Evolutionary conservation across 2,888 invertebrate species (phyloP), one percentile per base, ranked within the genome.

Genomic region (Lordiphosa fenestrarum): DNA sequence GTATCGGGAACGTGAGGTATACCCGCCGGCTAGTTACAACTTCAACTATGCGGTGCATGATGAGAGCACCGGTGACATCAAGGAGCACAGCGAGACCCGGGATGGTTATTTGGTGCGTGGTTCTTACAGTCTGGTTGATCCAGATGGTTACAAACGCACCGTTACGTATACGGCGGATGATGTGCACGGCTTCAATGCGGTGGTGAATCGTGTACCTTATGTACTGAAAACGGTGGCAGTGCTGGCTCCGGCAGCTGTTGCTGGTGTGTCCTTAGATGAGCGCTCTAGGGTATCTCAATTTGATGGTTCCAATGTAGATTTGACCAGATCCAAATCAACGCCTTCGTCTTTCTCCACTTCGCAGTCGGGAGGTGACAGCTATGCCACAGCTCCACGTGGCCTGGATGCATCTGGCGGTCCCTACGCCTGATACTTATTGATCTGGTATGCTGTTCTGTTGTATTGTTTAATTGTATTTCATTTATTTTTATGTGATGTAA

Each of bases 81-180:
- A 91, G 80, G 87, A 85, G 51, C 91, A 91, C 73, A 88, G 88
- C 46, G 91, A 91, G 85, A 78, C 89, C 1, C 89, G 91, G 7
- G 88, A 90, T 71, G 91, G 91, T 12, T 90, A 91, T 77, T 86
- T 86, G 39, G 91, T 91, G 30, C 90, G 90, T 42, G 91, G 91
- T n/a, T 86, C 86, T 47, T 91, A 91, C 78, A 90, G 90, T 48
- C 82, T 91, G 21, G 72, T 91, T 53, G 91, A 91, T 76, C 81
- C 91, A 49, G 91, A 91, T 86, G 91, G 91, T 53, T 90, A 86
- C 71, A 91, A 89, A 70, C 88, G 91, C 60, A 90, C 88, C 33
- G 91, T 91, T 9, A 89, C 90, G 38, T 91, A 91, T 78, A 89
- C 90, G 23, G 91, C 91, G 42, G 91, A 91, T 80, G 82, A 88